These are phyloP conservation scores for Myopa tessellatipennis DNA, from an alignment of 2,888 invertebrate genomes.

Conservation along the genomic window DNA sequence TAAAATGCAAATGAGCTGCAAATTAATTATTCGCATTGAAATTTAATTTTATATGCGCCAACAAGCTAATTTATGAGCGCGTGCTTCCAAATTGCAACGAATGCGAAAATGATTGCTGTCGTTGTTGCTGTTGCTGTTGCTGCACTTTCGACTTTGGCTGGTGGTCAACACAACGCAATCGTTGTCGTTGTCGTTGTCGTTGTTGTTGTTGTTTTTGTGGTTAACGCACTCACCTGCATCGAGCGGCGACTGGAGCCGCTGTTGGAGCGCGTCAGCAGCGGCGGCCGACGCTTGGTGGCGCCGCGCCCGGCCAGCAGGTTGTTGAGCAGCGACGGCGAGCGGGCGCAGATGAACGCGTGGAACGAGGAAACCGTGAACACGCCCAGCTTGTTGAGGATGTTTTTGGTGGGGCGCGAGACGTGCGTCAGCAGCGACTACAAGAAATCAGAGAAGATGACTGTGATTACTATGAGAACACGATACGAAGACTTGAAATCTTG, in stretches of 20 bases:
- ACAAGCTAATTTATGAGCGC: background rate
- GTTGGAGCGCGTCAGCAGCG: slow-evolving; percentile 90
- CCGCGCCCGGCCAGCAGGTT: slow-evolving; percentile 91
- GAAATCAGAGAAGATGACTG: slow-evolving; percentile 45
- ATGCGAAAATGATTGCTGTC: background rate
- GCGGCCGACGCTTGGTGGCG: slow-evolving; percentile 89
- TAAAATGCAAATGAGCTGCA: background rate
- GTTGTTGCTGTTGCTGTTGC: background rate
- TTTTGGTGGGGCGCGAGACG: slow-evolving; percentile 94
- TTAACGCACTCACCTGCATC: slow-evolving; percentile 75
- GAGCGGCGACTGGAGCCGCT: slow-evolving; percentile 89
- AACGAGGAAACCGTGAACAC: slow-evolving; percentile 98
- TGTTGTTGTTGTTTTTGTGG: too few relatives aligned
- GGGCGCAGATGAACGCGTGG: slow-evolving; percentile 96
- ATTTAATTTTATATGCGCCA: background rate
- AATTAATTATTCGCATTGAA: background rate
- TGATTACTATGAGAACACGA: background rate
- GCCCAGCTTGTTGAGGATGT: slow-evolving; percentile 92
- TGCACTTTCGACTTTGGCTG: background rate
- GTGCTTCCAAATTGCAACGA: background rate
- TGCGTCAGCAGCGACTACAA: slow-evolving; percentile 92
- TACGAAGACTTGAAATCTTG: too few relatives aligned
- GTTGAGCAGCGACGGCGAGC: slow-evolving; percentile 92
- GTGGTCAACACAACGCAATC: background rate
- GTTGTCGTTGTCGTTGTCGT: too few relatives aligned